Evolutionary conservation across 2,797 vertebrate species (phyloP), one percentile per base, ranked within the genome.

Genomic region (Phrynocephalus vlangalii): DNA sequence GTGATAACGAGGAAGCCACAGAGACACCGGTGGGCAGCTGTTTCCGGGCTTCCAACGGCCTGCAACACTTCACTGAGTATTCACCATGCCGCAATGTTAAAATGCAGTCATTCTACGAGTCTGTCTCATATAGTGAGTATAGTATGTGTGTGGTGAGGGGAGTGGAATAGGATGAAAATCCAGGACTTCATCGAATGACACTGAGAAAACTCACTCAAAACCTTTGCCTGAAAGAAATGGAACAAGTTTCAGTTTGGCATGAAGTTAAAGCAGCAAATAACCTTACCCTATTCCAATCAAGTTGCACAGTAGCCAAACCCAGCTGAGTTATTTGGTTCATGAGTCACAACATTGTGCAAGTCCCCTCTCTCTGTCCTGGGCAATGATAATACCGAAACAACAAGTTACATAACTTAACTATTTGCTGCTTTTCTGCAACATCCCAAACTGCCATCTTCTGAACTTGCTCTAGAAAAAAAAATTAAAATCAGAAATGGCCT

Each of bases 11-110:
- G 6, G 66, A 88, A 28, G 68, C 87, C 52, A 88, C 76, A 8
- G 28, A 84, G 77, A 88, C 87, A 13, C 87, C 87, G 0, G 82
- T 84, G 52, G 87, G 87, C 33, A 88, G 67, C 52, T 88, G 87
- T 48, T 84, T 79, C 22, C 71, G 84, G 67, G 87, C 76, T 13
- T 66, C 82, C 50, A 22, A 10, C 10, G n/a, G 70, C 68, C 52
- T 7, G 16, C 33, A 63, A 68, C 38, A 18, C 1, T 48, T 88
- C 11, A 44, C 70, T 72, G 87, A 88, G 63, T 88, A 84, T 16
- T 79, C 87, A 1, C 87, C 87, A 1, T 88, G 87, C 68, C 87
- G 87, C 5, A 6, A 66, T 0, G 66, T 50, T 76, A 11, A 18
- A 50, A 72, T 72, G 75, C 7, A 73, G 2, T 66, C 82, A 1